Evolutionary conservation across 2,888 invertebrate genomes (phyloP).

Genomic region (Drosophila suboccidentalis): DNA sequence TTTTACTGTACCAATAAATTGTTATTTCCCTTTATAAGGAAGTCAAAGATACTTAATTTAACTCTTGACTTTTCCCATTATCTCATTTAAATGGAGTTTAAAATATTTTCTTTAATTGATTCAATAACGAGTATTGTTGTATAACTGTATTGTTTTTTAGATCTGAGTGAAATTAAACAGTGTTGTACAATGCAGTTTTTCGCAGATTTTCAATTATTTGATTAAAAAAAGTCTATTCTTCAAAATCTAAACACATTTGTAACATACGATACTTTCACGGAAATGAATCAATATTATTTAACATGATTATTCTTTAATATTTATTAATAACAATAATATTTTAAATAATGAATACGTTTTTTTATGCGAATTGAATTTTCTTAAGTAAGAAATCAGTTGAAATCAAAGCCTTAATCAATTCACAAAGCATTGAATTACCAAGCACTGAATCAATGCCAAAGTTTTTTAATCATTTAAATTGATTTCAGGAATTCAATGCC

Average conservation of each 20-base stretch:
- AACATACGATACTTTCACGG: too few relatives aligned
- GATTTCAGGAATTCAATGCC: conserved; percentile 6
- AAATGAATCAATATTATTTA: too few relatives aligned
- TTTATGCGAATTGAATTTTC: not conserved
- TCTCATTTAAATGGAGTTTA: not conserved
- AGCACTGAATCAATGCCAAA: conserved; percentile 1
- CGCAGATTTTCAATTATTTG: too few relatives aligned
- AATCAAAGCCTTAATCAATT: not conserved
- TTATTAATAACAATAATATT: not conserved
- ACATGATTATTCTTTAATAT: not conserved
- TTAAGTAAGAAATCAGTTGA: not conserved
- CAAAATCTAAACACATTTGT: too few relatives aligned
- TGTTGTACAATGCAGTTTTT: too few relatives aligned
- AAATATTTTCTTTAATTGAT: not conserved
- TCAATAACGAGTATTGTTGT: too few relatives aligned
- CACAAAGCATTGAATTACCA: not conserved
- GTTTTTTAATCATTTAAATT: conserved; percentile 11
- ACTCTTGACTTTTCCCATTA: not conserved
- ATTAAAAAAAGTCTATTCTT: too few relatives aligned
- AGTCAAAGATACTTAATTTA: not conserved
- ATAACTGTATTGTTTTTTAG: too few relatives aligned
- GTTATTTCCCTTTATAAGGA: not conserved
- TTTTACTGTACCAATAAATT: conserved; percentile 1
- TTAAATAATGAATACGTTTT: not conserved
- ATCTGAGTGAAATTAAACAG: too few relatives aligned